Evolutionary conservation across 2,888 invertebrate genomes (phyloP).

Genomic region (Nomada goodeniana): DNA sequence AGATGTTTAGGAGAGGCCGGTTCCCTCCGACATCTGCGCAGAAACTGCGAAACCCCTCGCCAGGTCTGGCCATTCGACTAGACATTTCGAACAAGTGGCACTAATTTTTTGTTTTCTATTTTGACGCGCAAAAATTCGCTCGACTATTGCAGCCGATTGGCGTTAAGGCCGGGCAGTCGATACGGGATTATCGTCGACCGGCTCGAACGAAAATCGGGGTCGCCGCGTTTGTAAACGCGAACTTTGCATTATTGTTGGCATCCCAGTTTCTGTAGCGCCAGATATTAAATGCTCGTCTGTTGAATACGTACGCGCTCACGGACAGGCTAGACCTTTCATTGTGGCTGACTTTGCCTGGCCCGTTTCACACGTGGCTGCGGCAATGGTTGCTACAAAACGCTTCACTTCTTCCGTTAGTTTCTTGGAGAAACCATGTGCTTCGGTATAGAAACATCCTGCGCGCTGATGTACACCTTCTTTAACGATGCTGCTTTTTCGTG

Average conservation of each 20-base stretch:
- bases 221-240: conserved; percentile 48
- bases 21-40: conserved; percentile 62
- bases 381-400: conserved; percentile 56
- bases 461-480: conserved; percentile 17
- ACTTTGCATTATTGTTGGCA: conserved; percentile 42
- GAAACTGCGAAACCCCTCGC: conserved; percentile 11
- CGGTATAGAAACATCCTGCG: conserved; percentile 25
- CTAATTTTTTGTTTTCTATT: no score
- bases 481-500: background rate
- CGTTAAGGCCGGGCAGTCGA: conserved; percentile 12
- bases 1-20: conserved; percentile 62
- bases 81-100: background rate
- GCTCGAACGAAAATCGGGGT: conserved; percentile 57
- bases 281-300: conserved; percentile 43
- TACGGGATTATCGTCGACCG: background rate
- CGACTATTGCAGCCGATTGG: background rate
- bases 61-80: conserved; percentile 12
- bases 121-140: background rate
- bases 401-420: conserved; percentile 66
- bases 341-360: conserved; percentile 60
- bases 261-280: conserved; percentile 50
- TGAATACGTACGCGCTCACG: conserved; percentile 34
- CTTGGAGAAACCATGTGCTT: conserved; percentile 43
- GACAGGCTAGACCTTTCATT: conserved; percentile 55
- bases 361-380: conserved; percentile 67